phyloP scores from a whole-genome alignment of 2,888 invertebrate species.

The Orthosia gracilis region DNA sequence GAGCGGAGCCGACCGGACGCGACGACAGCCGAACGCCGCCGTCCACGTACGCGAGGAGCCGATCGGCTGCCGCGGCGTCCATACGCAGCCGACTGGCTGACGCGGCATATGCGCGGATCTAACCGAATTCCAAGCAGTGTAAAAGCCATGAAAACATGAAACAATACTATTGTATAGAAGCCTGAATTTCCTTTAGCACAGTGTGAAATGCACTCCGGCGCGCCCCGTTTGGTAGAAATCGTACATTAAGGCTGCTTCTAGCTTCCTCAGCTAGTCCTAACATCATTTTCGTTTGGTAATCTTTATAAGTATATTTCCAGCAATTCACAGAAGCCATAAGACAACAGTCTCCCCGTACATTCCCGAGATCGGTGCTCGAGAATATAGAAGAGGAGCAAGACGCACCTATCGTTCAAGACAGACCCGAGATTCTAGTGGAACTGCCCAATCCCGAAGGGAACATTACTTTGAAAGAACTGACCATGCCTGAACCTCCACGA shows the following conservation, averaged over 20 bases:
- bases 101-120: too few relatives aligned
- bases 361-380: constrained; percentile 60
- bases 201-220: too few relatives aligned
- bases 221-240: too few relatives aligned
- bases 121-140: too few relatives aligned
- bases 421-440: constrained; percentile 40
- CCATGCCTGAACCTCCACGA: constrained; percentile 49
- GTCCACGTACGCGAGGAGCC: too few relatives aligned
- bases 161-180: too few relatives aligned
- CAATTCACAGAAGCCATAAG: constrained; percentile 61
- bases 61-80: too few relatives aligned
- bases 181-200: too few relatives aligned
- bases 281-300: not conserved
- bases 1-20: too few relatives aligned
- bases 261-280: not conserved
- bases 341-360: constrained; percentile 51
- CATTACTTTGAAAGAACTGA: constrained; percentile 49
- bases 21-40: too few relatives aligned
- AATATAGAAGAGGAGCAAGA: constrained; percentile 72
- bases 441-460: constrained; percentile 50
- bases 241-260: not conserved
- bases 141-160: too few relatives aligned
- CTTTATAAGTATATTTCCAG: not conserved
- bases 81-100: too few relatives aligned
- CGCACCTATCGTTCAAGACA: constrained; percentile 36